Evolutionary conservation across 2,888 invertebrate genomes (phyloP).

Genomic region (Macrophya alboannulata): DNA sequence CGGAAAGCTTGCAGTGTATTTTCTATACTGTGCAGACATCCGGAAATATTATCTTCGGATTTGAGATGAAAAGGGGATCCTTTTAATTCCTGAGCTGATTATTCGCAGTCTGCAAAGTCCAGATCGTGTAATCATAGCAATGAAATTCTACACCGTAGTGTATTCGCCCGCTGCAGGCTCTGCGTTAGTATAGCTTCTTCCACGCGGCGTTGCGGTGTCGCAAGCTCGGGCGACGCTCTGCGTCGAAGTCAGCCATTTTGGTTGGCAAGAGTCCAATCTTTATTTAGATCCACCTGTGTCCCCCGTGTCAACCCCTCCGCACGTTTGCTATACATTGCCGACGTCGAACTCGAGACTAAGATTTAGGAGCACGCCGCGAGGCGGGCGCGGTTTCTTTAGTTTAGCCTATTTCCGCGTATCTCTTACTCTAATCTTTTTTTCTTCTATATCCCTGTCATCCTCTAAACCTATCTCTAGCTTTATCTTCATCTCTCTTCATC

Average conservation of each 20-base stretch:
- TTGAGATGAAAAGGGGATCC: background rate
- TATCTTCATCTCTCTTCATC: slow-evolving; percentile 20
- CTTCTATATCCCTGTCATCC: slow-evolving; percentile 55
- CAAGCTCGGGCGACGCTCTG: slow-evolving; percentile 62
- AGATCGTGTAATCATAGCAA: slow-evolving; percentile 58
- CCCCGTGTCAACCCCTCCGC: slow-evolving; percentile 74
- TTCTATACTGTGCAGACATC: background rate
- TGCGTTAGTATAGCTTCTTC: background rate
- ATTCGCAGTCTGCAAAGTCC: background rate
- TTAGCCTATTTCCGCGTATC: slow-evolving; percentile 55
- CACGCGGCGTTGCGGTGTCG: slow-evolving; percentile 60
- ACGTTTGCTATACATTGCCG: background rate
- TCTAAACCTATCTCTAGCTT: slow-evolving; percentile 42
- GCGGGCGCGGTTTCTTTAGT: slow-evolving; percentile 57
- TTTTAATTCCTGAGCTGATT: background rate
- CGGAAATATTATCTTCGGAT: background rate
- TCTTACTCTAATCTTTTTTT: slow-evolving; percentile 25
- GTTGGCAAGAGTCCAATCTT: slow-evolving; percentile 79
- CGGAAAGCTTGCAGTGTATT: background rate
- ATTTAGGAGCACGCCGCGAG: slow-evolving; percentile 40
- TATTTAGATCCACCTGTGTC: slow-evolving; percentile 80
- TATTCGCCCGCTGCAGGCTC: slow-evolving; percentile 10
- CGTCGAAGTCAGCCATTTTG: slow-evolving; percentile 73
- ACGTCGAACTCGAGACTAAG: slow-evolving; percentile 67
- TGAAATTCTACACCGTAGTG: slow-evolving; percentile 70